Conservation (phyloP, 2,888 invertebrate species). For the Chydorus sphaericus region DNA sequence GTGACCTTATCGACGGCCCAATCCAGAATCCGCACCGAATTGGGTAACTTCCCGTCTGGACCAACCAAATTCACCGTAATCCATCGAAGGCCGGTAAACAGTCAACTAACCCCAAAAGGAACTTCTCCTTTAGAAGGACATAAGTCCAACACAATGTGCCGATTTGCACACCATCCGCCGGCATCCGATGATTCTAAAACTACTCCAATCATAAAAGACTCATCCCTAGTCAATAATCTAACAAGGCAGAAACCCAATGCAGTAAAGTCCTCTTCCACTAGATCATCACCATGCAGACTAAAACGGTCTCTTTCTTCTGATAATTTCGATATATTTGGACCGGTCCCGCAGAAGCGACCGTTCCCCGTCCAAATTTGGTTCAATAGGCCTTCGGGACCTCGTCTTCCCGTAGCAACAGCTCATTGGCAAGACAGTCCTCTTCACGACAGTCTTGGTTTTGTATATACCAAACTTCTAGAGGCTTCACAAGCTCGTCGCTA, state of each 20-base stretch:
- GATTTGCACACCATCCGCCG: not conserved
- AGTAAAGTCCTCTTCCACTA: not conserved
- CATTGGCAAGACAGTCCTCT: conserved; percentile 7
- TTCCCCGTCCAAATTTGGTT: conserved; percentile 9
- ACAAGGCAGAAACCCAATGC: too few relatives aligned
- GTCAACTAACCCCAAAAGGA: not conserved
- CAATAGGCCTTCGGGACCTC: not conserved
- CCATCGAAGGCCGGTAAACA: not conserved
- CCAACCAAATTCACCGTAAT: conserved; percentile 7
- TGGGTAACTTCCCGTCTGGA: not conserved
- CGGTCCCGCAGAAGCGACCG: conserved; percentile 4
- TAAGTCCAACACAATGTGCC: conserved; percentile 3
- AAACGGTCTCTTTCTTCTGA: conserved; percentile 4
- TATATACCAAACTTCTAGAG: conserved; percentile 1
- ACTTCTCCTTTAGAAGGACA: not conserved
- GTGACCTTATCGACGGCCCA: not conserved
- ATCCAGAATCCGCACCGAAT: conserved; percentile 4
- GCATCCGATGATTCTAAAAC: not conserved
- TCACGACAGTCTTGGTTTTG: conserved; percentile 1
- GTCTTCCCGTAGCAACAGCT: not conserved
- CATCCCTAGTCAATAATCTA: not conserved
- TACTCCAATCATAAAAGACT: not conserved
- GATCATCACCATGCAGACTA: not conserved
- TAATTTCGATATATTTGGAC: not conserved
- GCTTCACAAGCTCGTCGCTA: conserved; percentile 7